These are phyloP conservation scores for Phoxinus dragarum DNA, from an alignment of 2,797 vertebrate genomes.

Conservation along the genomic window DNA sequence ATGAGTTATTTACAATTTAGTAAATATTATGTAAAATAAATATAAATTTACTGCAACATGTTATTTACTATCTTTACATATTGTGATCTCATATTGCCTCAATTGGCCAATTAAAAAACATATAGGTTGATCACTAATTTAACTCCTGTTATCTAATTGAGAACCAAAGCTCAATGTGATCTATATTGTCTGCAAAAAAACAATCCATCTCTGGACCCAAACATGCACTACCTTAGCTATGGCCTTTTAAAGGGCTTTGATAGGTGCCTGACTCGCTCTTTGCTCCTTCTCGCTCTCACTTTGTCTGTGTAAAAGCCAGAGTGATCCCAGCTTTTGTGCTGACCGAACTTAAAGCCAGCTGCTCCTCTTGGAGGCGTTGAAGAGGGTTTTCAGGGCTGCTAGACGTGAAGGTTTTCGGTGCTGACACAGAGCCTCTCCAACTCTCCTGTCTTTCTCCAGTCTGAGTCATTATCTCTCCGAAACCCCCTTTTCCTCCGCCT, in stretches of 20 bases:
- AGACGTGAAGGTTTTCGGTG: constrained; percentile 42
- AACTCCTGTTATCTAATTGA: neutral
- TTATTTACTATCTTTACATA: neutral
- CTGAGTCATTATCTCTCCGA: constrained; percentile 49
- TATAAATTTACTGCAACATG: neutral
- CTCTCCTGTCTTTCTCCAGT: constrained; percentile 46
- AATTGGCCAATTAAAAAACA: neutral
- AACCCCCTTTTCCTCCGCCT: constrained; percentile 8
- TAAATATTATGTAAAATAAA: neutral
- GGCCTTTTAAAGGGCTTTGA: neutral
- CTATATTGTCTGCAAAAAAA: neutral
- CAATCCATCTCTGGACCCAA: neutral
- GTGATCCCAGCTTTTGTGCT: constrained; percentile 41
- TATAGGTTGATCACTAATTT: neutral
- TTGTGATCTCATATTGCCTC: neutral
- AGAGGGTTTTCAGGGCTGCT: constrained; percentile 45
- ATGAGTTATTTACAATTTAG: neutral
- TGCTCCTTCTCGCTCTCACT: constrained; percentile 9
- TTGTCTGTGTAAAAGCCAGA: constrained; percentile 43
- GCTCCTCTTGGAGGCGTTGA: constrained; percentile 40
- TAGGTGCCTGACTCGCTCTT: constrained; percentile 17
- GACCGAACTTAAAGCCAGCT: constrained; percentile 45
- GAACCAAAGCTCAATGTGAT: neutral
- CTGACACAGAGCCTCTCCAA: constrained; percentile 47
- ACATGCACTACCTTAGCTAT: neutral